These are phyloP conservation scores for Minunthozetes semirufus DNA, from an alignment of 2,888 invertebrate genomes.

Conservation along the genomic window DNA sequence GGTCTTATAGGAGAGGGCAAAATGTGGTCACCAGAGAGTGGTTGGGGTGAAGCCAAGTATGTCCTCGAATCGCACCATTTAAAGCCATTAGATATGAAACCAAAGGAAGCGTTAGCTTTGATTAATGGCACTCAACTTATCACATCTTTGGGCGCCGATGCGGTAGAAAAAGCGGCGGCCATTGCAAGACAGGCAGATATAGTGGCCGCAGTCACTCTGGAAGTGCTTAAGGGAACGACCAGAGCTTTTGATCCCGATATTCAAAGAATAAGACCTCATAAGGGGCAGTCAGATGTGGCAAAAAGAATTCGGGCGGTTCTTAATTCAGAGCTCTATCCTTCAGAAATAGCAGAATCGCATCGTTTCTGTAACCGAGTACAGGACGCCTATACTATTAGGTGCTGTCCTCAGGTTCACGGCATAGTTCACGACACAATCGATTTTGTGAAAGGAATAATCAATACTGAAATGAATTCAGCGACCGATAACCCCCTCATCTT, in stretches of 20 bases:
- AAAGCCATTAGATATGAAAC: slow-evolving; percentile 54
- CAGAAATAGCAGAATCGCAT: slow-evolving; percentile 61
- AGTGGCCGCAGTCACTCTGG: slow-evolving; percentile 58
- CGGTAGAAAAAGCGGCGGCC: slow-evolving; percentile 56
- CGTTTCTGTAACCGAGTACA: slow-evolving; percentile 60
- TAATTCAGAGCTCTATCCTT: slow-evolving; percentile 58
- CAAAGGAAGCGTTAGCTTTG: slow-evolving; percentile 60
- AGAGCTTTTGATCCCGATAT: slow-evolving; percentile 60
- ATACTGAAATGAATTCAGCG: slow-evolving; percentile 60
- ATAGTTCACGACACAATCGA: slow-evolving; percentile 60
- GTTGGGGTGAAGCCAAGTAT: slow-evolving; percentile 58
- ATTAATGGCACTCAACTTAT: slow-evolving; percentile 65
- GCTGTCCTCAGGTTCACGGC: slow-evolving; percentile 62
- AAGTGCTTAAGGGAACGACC: slow-evolving; percentile 61
- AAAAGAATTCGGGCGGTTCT: slow-evolving; percentile 56
- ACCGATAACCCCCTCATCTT: slow-evolving; percentile 61
- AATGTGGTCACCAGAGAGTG: slow-evolving; percentile 61
- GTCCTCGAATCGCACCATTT: slow-evolving; percentile 57
- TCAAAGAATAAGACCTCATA: slow-evolving; percentile 58
- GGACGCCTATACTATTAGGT: slow-evolving; percentile 61
- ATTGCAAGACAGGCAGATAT: slow-evolving; percentile 60
- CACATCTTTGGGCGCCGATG: slow-evolving; percentile 59
- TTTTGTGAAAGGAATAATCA: slow-evolving; percentile 57
- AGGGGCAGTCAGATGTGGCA: slow-evolving; percentile 58
- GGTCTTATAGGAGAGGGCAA: slow-evolving; percentile 62